Conservation (phyloP, 1,140 invertebrate species). For the Zaprionus camerounensis region DNA sequence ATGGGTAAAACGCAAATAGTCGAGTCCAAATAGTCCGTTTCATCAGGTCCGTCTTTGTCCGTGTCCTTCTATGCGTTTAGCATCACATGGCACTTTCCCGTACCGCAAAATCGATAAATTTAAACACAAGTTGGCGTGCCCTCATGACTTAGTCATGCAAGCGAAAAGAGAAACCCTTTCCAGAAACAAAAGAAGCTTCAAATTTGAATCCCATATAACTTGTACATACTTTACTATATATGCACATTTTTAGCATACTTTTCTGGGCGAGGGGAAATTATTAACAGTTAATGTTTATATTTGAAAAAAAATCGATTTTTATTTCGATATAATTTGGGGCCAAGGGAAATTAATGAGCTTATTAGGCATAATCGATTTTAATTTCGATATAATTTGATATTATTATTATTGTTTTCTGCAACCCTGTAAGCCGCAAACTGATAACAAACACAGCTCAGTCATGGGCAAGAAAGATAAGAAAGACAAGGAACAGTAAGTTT, state of each 20-base stretch:
- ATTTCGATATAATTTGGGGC: neutral
- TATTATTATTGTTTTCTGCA: constrained; percentile 21
- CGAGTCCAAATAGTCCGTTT: neutral
- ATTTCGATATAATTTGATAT: constrained; percentile 12
- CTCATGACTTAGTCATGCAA: constrained; percentile 55
- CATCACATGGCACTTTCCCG: constrained; percentile 70
- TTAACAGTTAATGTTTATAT: neutral
- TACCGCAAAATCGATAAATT: constrained; percentile 75
- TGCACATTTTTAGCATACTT: constrained; percentile 1
- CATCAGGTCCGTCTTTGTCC: constrained; percentile 1
- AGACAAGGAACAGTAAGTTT: constrained; percentile 81
- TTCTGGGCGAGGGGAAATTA: neutral
- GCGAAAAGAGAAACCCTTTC: constrained; percentile 7
- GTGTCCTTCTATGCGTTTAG: constrained; percentile 24
- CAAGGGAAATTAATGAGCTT: neutral
- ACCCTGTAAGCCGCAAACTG: constrained; percentile 18
- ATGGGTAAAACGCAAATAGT: constrained; percentile 12
- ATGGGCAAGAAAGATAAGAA: constrained; percentile 84
- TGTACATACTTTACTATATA: neutral
- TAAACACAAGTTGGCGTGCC: constrained; percentile 50
- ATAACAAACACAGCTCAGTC: constrained; percentile 16
- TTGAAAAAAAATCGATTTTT: neutral
- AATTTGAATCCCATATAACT: neutral
- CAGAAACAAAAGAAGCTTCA: neutral
- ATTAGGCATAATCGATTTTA: neutral